Conservation (phyloP, 1,140 invertebrate species). For the Subanguina moxae region DNA sequence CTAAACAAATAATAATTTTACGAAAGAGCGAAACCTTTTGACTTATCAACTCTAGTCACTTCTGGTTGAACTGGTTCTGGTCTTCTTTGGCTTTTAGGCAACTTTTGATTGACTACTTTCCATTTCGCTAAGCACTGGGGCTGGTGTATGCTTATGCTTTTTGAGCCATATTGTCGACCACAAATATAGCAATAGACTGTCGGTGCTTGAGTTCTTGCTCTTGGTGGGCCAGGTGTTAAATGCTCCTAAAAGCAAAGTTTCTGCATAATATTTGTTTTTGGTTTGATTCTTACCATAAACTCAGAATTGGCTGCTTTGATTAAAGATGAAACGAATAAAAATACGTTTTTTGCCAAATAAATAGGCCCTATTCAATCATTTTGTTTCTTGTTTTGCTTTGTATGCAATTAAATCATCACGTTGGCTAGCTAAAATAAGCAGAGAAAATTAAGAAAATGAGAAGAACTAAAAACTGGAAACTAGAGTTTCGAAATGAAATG, state of each 20-base stretch:
- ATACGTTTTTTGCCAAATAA: too few relatives aligned
- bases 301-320: too few relatives aligned
- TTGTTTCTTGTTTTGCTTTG: too few relatives aligned
- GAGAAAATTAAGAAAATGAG: too few relatives aligned
- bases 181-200: constrained; percentile 72
- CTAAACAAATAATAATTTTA: constrained; percentile 10
- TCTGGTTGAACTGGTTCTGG: constrained; percentile 68
- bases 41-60: constrained; percentile 62
- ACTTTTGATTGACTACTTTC: constrained; percentile 68
- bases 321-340: too few relatives aligned
- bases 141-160: constrained; percentile 72
- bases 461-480: too few relatives aligned
- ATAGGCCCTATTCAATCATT: too few relatives aligned
- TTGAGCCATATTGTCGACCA: constrained; percentile 71
- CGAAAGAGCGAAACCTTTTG: constrained; percentile 11
- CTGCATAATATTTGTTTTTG: too few relatives aligned
- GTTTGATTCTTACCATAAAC: too few relatives aligned
- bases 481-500: too few relatives aligned
- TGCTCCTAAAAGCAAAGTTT: constrained; percentile 7
- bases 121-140: constrained; percentile 75
- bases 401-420: too few relatives aligned
- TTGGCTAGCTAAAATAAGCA: too few relatives aligned
- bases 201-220: neutral
- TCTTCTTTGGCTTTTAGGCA: constrained; percentile 66
- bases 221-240: constrained; percentile 11